phyloP scores from a whole-genome alignment of 1,140 invertebrate genomes.

The Euschistus heros region DNA sequence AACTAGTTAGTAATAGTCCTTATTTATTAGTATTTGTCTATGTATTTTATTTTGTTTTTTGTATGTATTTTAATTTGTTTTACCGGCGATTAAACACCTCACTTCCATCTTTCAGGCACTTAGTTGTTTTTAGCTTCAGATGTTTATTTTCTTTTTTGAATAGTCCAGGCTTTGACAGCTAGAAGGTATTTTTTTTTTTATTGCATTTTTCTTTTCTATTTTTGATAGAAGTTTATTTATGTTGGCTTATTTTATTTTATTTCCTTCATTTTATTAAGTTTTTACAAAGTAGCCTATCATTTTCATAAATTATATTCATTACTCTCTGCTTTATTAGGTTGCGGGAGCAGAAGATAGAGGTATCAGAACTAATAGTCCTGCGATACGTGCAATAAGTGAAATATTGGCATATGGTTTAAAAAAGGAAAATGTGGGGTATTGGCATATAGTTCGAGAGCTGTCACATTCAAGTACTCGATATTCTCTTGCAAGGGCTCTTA shows the following conservation, averaged over 20 bases:
- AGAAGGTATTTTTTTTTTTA: slow-evolving; percentile 6
- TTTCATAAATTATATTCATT: too few species aligned
- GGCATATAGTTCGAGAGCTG: slow-evolving; percentile 24
- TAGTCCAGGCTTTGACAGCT: background rate
- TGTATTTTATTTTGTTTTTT: background rate
- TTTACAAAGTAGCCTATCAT: too few species aligned
- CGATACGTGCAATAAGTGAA: slow-evolving; percentile 19
- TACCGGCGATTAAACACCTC: background rate
- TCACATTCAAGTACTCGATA: slow-evolving; percentile 17
- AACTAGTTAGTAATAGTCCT: slow-evolving; percentile 16
- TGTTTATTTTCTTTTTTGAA: slow-evolving; percentile 6
- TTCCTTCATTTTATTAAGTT: too few species aligned
- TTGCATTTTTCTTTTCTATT: background rate
- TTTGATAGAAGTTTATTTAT: background rate
- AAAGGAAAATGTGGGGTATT: slow-evolving; percentile 14
- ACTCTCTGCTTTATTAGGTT: background rate
- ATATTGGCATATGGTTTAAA: slow-evolving; percentile 20
- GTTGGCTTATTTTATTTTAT: too few species aligned
- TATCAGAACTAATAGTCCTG: slow-evolving; percentile 15
- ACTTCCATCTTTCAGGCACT: background rate
- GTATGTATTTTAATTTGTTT: background rate
- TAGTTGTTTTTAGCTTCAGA: slow-evolving; percentile 4
- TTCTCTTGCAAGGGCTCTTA: slow-evolving; percentile 19
- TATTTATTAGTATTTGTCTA: background rate
- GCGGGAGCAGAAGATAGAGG: slow-evolving; percentile 10